Evolutionary conservation across 2,888 invertebrate species (phyloP).

Genomic region (Coenonympha glycerion): DNA sequence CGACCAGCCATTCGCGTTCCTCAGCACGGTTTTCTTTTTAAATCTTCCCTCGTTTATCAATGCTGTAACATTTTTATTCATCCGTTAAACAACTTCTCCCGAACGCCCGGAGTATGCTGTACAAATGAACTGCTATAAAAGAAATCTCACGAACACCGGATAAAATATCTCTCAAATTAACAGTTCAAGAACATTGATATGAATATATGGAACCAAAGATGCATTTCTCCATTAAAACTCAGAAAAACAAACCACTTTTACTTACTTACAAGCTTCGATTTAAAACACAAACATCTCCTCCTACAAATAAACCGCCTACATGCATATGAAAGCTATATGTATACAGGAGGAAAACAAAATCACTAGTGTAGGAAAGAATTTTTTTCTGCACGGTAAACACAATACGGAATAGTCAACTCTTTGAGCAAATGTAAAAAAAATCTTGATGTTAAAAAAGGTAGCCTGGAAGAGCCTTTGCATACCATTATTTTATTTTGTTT

Average conservation of each 20-base stretch:
- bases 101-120: constrained; percentile 15
- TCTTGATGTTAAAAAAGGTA: no score
- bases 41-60: constrained; percentile 12
- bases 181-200: constrained; percentile 35
- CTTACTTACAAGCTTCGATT: no score
- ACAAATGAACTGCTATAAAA: constrained; percentile 33
- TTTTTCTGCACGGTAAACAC: no score
- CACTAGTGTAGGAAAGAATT: no score
- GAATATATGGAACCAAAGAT: neutral
- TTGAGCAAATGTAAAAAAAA: no score
- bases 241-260: neutral
- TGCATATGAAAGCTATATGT: no score
- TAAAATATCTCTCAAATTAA: constrained; percentile 59
- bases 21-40: constrained; percentile 10
- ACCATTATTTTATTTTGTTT: no score
- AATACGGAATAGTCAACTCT: no score
- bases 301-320: no score
- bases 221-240: neutral
- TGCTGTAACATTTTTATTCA: constrained; percentile 8
- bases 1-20: neutral
- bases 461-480: no score
- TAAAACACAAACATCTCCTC: no score
- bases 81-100: constrained; percentile 6
- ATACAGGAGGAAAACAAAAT: no score
- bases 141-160: constrained; percentile 57